These are phyloP conservation scores for Hylia prasina DNA, from an alignment of 2,113 vertebrate species.

Conservation along the genomic window DNA sequence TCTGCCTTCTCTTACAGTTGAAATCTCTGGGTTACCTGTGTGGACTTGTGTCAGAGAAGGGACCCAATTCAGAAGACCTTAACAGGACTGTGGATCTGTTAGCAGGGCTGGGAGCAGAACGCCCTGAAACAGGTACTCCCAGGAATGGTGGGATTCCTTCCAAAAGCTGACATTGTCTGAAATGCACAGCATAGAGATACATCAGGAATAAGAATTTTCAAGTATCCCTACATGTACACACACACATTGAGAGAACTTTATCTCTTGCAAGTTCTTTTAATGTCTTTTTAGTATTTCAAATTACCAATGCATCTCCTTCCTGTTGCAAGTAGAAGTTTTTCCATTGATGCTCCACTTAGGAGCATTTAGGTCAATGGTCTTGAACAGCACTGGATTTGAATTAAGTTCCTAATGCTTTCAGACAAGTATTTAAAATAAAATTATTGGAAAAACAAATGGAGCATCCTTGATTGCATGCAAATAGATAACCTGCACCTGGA, in stretches of 20 bases:
- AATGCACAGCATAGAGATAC: background rate
- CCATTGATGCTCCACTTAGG: background rate
- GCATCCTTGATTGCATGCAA: background rate
- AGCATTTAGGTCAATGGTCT: background rate
- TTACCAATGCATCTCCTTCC: background rate
- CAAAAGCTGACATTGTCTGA: background rate
- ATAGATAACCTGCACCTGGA: background rate
- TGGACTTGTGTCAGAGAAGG: conserved; percentile 88
- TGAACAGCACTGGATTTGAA: background rate
- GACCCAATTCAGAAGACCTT: conserved; percentile 92
- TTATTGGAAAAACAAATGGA: background rate
- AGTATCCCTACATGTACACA: background rate
- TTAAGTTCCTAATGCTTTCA: background rate
- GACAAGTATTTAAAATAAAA: background rate
- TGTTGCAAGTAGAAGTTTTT: background rate
- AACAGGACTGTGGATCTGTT: conserved; percentile 93
- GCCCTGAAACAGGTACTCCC: conserved; percentile 87
- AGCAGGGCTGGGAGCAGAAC: conserved; percentile 90
- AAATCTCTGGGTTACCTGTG: conserved; percentile 91
- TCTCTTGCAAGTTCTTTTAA: background rate
- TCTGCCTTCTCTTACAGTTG: conserved; percentile 71
- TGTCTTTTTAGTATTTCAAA: background rate
- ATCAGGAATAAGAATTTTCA: background rate
- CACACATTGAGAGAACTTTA: background rate
- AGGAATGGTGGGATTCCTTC: background rate